Base-by-base conservation (phyloP, 2,113 vertebrate genomes). In the Mus spicilegus region DNA sequence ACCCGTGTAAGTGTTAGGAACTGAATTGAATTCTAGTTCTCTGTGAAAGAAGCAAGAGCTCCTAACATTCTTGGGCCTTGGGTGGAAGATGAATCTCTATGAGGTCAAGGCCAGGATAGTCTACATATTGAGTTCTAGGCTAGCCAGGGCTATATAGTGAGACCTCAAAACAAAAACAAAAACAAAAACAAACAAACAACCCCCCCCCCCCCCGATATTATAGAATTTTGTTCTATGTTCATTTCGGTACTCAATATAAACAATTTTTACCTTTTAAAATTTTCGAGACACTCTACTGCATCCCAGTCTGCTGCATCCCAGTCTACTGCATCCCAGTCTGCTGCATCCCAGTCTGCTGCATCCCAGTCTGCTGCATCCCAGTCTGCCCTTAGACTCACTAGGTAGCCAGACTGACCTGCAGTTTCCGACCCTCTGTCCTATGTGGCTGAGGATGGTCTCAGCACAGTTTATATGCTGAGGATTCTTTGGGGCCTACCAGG, bases 201-300 rank as follows among this genome's bases (percentile, higher is more conserved):
- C 42, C 42, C 42, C 42, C n/a, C 42, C n/a, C 42, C 6, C 58
- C 7, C 58, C 1, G 19, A 39, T 19, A 42, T 30, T 86, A 77
- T 24, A 87, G 75, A 89, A 89, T 96, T 95, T 91, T 95, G 67
- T 65, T 65, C 63, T 65, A 65, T 65, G 46, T 81, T 94, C 76
- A 56, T 75, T 82, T 70, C 75, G 36, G 39, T 51, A 63, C 93
- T 89, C 49, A 89, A 28, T 54, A 95, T 90, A 67, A 95, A 92
- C 5, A 87, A 51, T 82, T 80, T 94, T 51, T 89, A 22, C 19
- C n/a, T 73, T 73, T 73, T 73, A 7, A n/a, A n/a, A 8, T 39
- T 39, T 70, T 73, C 39, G 36, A 73, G 70, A 73, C 70, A 73
- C 24, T 75, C n/a, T 75, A 9, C 22, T 42, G 42, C 42, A 42